Evolutionary conservation across 2,888 invertebrate species (phyloP).

Genomic region (Salpingus planirostris): DNA sequence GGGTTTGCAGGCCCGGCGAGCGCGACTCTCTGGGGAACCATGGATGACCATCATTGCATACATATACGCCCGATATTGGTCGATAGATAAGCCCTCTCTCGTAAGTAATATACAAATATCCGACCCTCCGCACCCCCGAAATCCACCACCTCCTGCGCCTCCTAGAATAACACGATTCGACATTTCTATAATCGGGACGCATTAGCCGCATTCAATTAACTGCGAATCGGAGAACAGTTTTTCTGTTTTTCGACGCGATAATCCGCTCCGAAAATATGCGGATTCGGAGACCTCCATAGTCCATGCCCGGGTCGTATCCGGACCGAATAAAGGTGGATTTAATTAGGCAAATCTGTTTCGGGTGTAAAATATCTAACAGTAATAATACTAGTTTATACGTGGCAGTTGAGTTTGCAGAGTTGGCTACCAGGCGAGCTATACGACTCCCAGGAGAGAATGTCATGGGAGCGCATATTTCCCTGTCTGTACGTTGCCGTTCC

Average conservation of each 20-base stretch:
- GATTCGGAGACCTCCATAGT: no score
- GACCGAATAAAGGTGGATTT: constrained; percentile 4
- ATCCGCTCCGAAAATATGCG: no score
- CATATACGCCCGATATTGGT: constrained; percentile 17
- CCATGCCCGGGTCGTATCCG: no score
- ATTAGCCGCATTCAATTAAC: no score
- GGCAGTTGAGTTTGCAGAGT: constrained; percentile 18
- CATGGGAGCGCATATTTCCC: constrained; percentile 39
- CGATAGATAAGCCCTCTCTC: constrained; percentile 17
- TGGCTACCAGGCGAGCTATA: constrained; percentile 31
- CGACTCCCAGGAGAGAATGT: constrained; percentile 33
- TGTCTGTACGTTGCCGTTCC: constrained; percentile 31
- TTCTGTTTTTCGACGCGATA: no score
- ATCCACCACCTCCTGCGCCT: no score
- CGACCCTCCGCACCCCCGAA: no score
- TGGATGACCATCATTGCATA: constrained; percentile 19
- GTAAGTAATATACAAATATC: constrained; percentile 10
- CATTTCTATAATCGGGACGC: no score
- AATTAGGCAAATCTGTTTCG: constrained; percentile 14
- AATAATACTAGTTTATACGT: constrained; percentile 17
- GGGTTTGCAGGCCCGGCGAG: constrained; percentile 15
- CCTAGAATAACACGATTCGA: no score
- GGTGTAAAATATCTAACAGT: constrained; percentile 17
- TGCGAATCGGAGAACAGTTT: no score
- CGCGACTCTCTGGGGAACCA: constrained; percentile 16